Evolutionary conservation across 1,140 invertebrate species (phyloP), one percentile per base, ranked within the genome.

Genomic region (Aphaenogaster rudis): DNA sequence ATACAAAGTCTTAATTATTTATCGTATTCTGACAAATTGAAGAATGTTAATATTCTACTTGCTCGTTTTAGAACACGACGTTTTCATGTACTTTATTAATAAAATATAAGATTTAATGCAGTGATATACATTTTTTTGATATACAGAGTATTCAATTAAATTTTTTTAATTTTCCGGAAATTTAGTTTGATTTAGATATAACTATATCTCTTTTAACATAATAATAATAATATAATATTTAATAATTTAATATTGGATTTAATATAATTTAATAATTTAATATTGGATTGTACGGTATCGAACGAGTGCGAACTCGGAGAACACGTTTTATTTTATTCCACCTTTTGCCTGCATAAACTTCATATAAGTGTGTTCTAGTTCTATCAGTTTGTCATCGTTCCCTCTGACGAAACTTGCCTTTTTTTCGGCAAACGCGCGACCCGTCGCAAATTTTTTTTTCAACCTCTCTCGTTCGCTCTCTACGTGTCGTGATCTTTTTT

Each of bases 341-440:
- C 89, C 96, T 91, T 91, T 90, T 66, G 59, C 92, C n/a, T 87
- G 52, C 28, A 64, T 77, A 64, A 92, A 93, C 15, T 91, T 86
- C 0, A 48, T 71, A 66, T 90, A 94, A 15, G 84, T 81, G 0
- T 86, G 36, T 59, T 88, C 79, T 11, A 89, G 45, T 3, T 61
- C 71, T 67, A 82, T 85, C 77, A 86, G 66, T 54, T 64, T 61
- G 21, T 89, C 79, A 59, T 87, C 78, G 39, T 69, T 33, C 0
- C 21, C 39, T 76, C 54, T 78, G n/a, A 9, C 72, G 9, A 0
- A 67, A 36, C 8, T 54, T 71, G 50, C 45, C n/a, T 79, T 92
- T 64, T 64, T 91, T 91, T 61, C 81, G 80, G 28, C 93, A 94
- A n/a, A 67, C 67, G 64, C 93, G 93, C 64, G 92, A 66, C 33